These are phyloP conservation scores for Nesometra sesokonis DNA, from an alignment of 35 echinoderm and acorn worm genomes.

Conservation along the genomic window DNA sequence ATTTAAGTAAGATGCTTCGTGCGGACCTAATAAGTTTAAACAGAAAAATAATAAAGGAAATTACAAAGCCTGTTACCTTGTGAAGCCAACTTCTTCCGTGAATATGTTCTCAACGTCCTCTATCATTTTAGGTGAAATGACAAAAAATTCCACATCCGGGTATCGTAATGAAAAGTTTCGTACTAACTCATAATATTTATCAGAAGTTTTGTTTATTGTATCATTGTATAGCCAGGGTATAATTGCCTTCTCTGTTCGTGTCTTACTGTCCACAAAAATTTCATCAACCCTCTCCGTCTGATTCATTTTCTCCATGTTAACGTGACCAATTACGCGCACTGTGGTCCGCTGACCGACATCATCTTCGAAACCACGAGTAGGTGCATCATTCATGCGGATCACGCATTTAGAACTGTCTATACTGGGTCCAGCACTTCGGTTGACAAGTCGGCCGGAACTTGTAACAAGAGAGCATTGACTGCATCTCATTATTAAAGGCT, in stretches of 20 bases:
- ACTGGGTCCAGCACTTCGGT: conserved; percentile 55
- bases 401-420: conserved; percentile 80
- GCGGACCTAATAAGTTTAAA: too few relatives aligned
- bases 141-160: background rate
- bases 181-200: background rate
- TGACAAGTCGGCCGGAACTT: conserved; percentile 77
- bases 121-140: background rate
- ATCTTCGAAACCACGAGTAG: conserved; percentile 59
- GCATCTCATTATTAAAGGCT: conserved; percentile 50
- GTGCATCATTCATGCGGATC: conserved; percentile 94
- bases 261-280: background rate
- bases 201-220: background rate
- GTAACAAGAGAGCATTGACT: conserved; percentile 79
- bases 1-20: too few relatives aligned
- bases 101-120: background rate
- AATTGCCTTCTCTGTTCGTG: background rate
- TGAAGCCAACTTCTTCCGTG: background rate
- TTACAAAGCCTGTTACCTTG: background rate
- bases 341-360: conserved; percentile 82
- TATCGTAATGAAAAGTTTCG: background rate
- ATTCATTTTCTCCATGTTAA: conserved; percentile 61
- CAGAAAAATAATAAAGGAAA: too few relatives aligned
- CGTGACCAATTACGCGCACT: conserved; percentile 81
- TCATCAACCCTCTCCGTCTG: background rate
- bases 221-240: background rate